These are phyloP conservation scores for Scaptomyza graminum DNA, from an alignment of 1,140 invertebrate genomes.

Conservation along the genomic window DNA sequence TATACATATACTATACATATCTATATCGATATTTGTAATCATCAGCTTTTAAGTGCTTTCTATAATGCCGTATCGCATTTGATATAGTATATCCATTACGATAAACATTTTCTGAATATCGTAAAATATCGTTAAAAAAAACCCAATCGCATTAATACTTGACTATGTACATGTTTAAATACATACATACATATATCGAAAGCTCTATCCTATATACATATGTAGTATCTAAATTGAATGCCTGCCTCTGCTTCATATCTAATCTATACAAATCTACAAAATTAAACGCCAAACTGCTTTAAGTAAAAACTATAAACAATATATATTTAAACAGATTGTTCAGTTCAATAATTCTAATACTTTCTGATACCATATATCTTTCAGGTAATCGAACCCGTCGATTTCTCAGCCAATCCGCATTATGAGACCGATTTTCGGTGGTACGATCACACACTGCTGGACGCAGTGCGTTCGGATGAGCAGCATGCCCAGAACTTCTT, in stretches of 20 bases:
- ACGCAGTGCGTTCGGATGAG: slow-evolving; percentile 91
- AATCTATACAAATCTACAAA: slow-evolving; percentile 8
- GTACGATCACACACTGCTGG: slow-evolving; percentile 94
- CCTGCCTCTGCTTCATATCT: slow-evolving; percentile 31
- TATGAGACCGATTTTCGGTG: slow-evolving; percentile 97
- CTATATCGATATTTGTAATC: no score
- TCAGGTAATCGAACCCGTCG: slow-evolving; percentile 90
- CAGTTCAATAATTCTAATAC: background rate
- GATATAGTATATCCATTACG: no score
- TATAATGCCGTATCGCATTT: no score
- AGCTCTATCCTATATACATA: slow-evolving; percentile 7
- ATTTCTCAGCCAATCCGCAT: slow-evolving; percentile 97
- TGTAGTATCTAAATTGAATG: slow-evolving; percentile 15
- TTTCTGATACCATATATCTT: slow-evolving; percentile 66
- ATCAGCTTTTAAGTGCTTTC: no score
- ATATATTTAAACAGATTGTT: background rate
- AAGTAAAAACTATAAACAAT: background rate
- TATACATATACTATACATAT: no score
- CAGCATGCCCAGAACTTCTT: slow-evolving; percentile 93
- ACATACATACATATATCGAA: background rate
- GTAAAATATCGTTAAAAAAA: background rate
- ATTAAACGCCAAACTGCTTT: background rate
- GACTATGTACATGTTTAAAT: no score
- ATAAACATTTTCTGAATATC: background rate
- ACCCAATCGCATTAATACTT: no score